phyloP scores from a whole-genome alignment of 2,888 invertebrate genomes.

The Acleris cristana region DNA sequence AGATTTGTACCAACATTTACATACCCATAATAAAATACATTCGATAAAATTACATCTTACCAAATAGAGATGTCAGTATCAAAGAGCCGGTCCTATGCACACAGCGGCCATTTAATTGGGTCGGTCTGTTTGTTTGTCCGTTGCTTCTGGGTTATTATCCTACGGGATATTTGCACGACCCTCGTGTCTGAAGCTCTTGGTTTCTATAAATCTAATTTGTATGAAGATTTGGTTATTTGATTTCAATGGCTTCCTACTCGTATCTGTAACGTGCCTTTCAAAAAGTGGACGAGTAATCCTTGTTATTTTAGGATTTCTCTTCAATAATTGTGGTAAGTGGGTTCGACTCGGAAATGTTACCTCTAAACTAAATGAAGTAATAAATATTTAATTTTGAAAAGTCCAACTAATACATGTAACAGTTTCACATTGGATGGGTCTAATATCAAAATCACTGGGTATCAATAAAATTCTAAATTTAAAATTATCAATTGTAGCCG shows the following conservation, averaged over 20 bases:
- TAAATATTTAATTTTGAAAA: too few species aligned
- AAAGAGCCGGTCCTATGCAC: constrained; percentile 44
- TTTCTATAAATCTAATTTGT: constrained; percentile 43
- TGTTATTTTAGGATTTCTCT: too few species aligned
- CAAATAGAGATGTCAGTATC: constrained; percentile 37
- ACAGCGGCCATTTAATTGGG: constrained; percentile 48
- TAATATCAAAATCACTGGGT: too few species aligned
- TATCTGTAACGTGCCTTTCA: neutral
- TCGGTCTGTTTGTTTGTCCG: constrained; percentile 44
- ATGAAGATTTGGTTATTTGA: constrained; percentile 34
- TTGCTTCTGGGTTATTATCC: constrained; percentile 43
- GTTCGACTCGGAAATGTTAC: too few species aligned
- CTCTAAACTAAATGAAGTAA: too few species aligned
- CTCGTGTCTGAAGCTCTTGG: constrained; percentile 40
- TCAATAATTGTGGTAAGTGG: too few species aligned
- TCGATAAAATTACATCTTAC: constrained; percentile 38
- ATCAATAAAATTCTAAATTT: too few species aligned
- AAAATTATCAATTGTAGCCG: too few species aligned
- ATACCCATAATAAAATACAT: constrained; percentile 28
- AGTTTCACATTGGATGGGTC: too few species aligned
- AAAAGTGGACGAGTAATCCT: too few species aligned
- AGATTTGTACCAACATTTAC: constrained; percentile 22
- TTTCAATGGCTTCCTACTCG: constrained; percentile 6
- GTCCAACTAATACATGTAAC: too few species aligned
- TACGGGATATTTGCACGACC: constrained; percentile 43